Evolutionary conservation across 2,113 vertebrate species (phyloP).

Genomic region (Corythoichthys haematopterus): DNA sequence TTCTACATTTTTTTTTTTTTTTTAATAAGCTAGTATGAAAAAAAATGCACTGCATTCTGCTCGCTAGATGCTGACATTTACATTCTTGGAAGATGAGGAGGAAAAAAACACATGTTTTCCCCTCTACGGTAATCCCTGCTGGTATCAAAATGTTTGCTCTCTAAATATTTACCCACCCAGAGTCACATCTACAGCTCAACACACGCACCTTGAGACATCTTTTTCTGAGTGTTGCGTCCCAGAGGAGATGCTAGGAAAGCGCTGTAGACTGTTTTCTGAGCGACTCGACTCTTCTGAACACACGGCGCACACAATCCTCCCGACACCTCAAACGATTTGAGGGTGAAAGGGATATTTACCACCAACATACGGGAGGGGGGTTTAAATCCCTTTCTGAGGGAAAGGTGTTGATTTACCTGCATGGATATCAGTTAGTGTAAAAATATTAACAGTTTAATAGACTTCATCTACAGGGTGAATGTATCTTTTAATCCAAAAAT

Average conservation of each 20-base stretch:
- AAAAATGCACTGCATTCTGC: conserved; percentile 34
- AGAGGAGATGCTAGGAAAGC: conserved; percentile 62
- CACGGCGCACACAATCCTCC: conserved; percentile 34
- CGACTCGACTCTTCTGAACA: conserved; percentile 50
- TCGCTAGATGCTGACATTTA: conserved; percentile 59
- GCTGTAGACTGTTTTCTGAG: conserved; percentile 52
- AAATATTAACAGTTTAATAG: conserved; percentile 55
- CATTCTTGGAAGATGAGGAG: conserved; percentile 38
- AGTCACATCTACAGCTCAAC: conserved; percentile 61
- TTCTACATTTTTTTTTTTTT: conserved; percentile 5
- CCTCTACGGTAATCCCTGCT: conserved; percentile 60
- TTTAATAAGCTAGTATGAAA: conserved; percentile 28
- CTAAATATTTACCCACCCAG: conserved; percentile 71
- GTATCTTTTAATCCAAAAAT: neutral
- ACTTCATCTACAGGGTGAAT: conserved; percentile 17
- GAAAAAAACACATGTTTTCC: conserved; percentile 52
- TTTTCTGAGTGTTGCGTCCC: conserved; percentile 61
- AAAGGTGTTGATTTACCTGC: conserved; percentile 16
- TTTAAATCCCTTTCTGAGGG: conserved; percentile 23
- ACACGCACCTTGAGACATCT: conserved; percentile 63
- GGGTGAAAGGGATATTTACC: conserved; percentile 25
- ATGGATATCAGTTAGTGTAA: neutral
- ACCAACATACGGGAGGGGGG: conserved; percentile 31
- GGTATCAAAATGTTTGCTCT: conserved; percentile 71
- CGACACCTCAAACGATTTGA: conserved; percentile 48